Evolutionary conservation across 2,797 vertebrate species (phyloP), one percentile per base, ranked within the genome.

Genomic region (Chelon labrosus): DNA sequence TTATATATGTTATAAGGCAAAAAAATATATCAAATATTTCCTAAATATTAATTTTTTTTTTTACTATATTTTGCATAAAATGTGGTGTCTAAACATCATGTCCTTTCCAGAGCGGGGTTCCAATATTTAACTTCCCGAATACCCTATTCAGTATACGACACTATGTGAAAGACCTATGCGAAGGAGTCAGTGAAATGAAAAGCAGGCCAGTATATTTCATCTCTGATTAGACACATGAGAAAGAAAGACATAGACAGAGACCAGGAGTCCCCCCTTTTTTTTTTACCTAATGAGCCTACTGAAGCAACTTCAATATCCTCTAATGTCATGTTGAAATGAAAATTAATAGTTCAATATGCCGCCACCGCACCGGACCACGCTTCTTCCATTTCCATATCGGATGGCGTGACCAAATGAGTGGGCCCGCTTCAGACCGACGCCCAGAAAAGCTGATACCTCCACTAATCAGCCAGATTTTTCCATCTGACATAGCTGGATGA

Each of bases 271-370:
- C 73, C 31, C 7, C 7, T 31, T 31, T 5, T 31, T 67, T 5
- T 7, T 52, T 27, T 38, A 20, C 81, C 70, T 91, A 93, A 93
- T 91, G 88, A 95, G 92, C 88, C 88, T 89, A 89, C 89, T 88
- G 85, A 93, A 93, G 91, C 91, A 93, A 92, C 92, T 93, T 93
- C 92, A 91, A 93, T 93, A 93, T 94, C 90, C 92, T 92, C 82
- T 88, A 90, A 93, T 93, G 93, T 95, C 94, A 94, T 92, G 92
- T 91, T 92, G 92, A 94, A 95, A 95, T 94, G 92, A 95, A 95
- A 95, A 94, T 91, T 88, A 94, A 93, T 94, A 93, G 93, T 91
- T 93, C 91, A 94, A 91, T 93, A 90, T 80, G 75, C 86, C 46
- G 76, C 79, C 82, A 81, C 87, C 70, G 78, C 86, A 87, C 51